Base-by-base conservation (phyloP, 1,140 invertebrate genomes). In the Calliopsis andreniformis region DNA sequence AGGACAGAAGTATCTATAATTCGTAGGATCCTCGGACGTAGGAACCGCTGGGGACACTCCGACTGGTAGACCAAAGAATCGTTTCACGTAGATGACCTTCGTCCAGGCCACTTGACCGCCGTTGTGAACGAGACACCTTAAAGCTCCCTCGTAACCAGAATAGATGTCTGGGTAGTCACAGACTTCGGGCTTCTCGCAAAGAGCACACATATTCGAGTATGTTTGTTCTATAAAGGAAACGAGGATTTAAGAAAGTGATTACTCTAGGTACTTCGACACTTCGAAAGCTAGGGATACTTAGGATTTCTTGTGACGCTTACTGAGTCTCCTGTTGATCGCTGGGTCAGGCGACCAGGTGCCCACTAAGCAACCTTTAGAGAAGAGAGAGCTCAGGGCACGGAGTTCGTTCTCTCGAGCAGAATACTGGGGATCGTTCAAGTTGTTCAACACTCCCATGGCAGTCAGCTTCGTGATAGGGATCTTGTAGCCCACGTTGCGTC, bases 101-200 rank as follows among this genome's bases (percentile, higher is more conserved):
- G 96, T 95, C 91, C 97, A 98, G 3, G 97, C 97, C 1, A 98
- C 94, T 71, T 98, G 94, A 1, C 96, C 97, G 1, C 94, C 94
- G 49, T 96, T 95, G 70, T 96, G 94, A 10, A 95, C 94, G 49
- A 98, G 86, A 90, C 97, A 98, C 18, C 95, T 92, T 23, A 98
- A 92, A 5, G 96, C 96, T 0, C 97, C 97, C 56, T 96, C 95
- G 86, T 97, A 97, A 1, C 97, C 97, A 47, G 96, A 96, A 87
- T 93, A 97, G 49, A 93, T 94, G 86, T 98, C 97, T 6, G 96
- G 95, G 75, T 97, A 96, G 86, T 97, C 95, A 86, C 96, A 97
- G 64, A 93, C 90, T 1, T 93, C 91, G 0, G 96, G 95, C 75
- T 96, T 93, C 79, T 96, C 94, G 86, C 96, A 97, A 1, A 96